Base-by-base conservation (phyloP, 2,888 invertebrate species). In the Aphodius granarius region DNA sequence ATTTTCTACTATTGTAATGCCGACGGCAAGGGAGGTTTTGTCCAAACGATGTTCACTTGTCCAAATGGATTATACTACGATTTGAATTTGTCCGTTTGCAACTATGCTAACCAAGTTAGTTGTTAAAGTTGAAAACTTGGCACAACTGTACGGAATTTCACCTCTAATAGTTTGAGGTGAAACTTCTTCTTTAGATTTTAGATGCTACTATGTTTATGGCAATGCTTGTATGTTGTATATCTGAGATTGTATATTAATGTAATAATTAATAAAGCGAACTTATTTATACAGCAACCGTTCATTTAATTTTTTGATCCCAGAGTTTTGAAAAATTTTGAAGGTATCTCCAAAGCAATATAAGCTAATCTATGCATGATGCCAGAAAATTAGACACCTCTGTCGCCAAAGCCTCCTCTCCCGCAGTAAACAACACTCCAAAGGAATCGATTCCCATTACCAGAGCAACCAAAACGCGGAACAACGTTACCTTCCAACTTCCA, bases 1-100 rank as follows among this genome's bases (percentile, higher is more conserved):
- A 82, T 84, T 0, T 90, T 89, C 82, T 89, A 87, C 79, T 81
- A 86, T 5, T 90, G 90, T 16, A 4, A n/a, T 17, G 75, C 15
- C 13, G 6, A n/a, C 16, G 1, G 1, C 13, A 43, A 43, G 6
- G 43, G 3, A 43, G 3, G 43, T 43, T 43, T 9, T 43, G 43
- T 43, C 43, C 66, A 22, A 23, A 1, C 15, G 15, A 22, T 15
- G 13, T 73, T 73, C 18, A 62, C 6, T n/a, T 73, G 73, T n/a
- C 43, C 66, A 22, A 5, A 17, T 22, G 73, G 73, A 6, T 23
- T 73, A 18, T 73, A 66, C 65, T 73, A 66, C 16, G 73, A 73
- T n/a, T 15, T 15, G 22, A 22, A 64, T 23, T 9, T 65, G 5
- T 22, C 18, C 3, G 6, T n/a, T 17, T 73, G 73, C 20, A 22